Evolutionary conservation across 64 coral and sea anemone genomes (phyloP), one percentile per base, ranked within the genome.

Genomic region (Montipora efflorescens): DNA sequence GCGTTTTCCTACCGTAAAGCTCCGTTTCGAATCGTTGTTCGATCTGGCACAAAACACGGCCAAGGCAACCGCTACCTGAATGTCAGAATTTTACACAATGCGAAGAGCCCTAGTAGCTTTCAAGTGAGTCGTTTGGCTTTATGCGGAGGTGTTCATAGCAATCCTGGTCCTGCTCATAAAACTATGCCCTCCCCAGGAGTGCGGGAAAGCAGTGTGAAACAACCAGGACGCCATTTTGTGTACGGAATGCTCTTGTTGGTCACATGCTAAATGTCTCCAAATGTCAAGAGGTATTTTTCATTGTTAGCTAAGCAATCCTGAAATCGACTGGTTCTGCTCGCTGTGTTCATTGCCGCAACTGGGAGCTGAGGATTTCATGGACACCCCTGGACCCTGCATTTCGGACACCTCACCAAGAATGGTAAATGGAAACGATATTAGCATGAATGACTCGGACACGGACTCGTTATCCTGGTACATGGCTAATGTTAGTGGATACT

Each of bases 141-240:
- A 58, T 59, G 80, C 12, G 80, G 80, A 83, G 80, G 61, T 57
- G 80, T 83, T 83, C 50, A 83, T 58, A 83, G 80, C 36, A 83
- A 83, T 62, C 80, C 80, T 25, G 80, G 80, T n/a, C 80, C 47
- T 59, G 52, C 80, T 83, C 80, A 53, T 83, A 6, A 83, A 83
- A 70, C 67, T 70, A 70, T 70, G 19, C 18, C 48, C n/a, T 48
- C 79, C 90, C 90, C 11, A 66, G 20, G 90, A 91, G 62, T 91
- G 90, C 59, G 13, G 23, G 19, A 80, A 91, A 81, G 59, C 78
- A 45, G 90, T 91, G 51, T 28, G 90, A 58, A 91, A 82, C 18
- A 91, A 91, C 51, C 90, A 91, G 50, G 90, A 91, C 79, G 90
- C 90, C 90, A 91, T 91, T 91, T 83, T 91, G 67, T 91, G 89